Percentiles rank a stretch among this genome's conserved stretches.
phyloP scores from a whole-genome alignment of 1,140 invertebrate species.

The Aphelinus atriplicis region DNA sequence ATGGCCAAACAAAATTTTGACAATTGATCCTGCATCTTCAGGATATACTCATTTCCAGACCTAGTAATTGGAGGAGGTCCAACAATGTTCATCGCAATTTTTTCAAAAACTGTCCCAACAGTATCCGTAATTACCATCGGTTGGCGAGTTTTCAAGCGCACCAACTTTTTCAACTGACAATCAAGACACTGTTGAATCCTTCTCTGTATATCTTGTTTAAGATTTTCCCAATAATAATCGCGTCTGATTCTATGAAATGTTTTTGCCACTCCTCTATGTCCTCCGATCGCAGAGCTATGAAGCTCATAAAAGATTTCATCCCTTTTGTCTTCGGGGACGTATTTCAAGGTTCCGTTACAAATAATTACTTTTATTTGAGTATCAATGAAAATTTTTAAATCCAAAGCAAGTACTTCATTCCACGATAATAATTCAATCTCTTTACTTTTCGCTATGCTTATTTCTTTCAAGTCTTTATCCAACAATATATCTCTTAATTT shows the following conservation, averaged over 20 bases:
- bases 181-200: neutral
- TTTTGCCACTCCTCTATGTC: constrained; percentile 28
- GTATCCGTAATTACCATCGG: too few relatives aligned
- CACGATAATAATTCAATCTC: neutral
- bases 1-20: neutral
- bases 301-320: neutral
- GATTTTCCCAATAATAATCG: neutral
- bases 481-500: neutral
- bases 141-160: neutral
- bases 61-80: too few relatives aligned
- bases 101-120: too few relatives aligned
- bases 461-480: neutral
- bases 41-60: too few relatives aligned
- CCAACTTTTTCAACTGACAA: constrained; percentile 23
- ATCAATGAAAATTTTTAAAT: neutral
- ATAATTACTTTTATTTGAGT: constrained; percentile 8
- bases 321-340: neutral
- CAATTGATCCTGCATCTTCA: neutral
- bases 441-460: constrained; percentile 11
- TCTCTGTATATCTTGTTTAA: too few relatives aligned
- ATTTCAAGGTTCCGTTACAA: neutral
- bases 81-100: too few relatives aligned
- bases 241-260: constrained; percentile 19
- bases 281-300: neutral
- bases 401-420: neutral